Base-by-base conservation (phyloP, 2,888 invertebrate species). In the Quadroppia sp. region DNA sequence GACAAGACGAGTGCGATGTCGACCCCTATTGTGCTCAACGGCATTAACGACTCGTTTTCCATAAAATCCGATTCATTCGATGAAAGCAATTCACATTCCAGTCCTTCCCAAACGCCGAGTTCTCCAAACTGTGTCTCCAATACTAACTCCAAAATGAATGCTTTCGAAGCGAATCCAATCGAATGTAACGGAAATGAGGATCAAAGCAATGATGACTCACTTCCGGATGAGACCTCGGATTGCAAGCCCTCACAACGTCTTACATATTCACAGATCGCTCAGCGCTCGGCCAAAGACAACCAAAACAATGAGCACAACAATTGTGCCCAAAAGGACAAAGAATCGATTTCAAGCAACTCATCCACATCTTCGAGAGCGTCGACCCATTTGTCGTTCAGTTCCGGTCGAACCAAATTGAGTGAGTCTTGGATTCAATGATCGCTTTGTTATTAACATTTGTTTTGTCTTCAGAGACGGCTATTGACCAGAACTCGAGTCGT, bases 231-330 rank as follows among this genome's bases (percentile, higher is more conserved):
- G 1, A 69, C 7, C 25, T 32, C 20, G 1, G 67, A 67, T 28
- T 36, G n/a, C 25, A 25, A 11, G 11, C 15, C 28, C 32, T 30
- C 59, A 28, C 28, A 59, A 64, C 69, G 69, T 2, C 28, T 77
- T 71, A 77, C 76, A 53, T 76, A 77, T 76, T 76, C 76, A 32
- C 75, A 76, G 71, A 76, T 76, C 59, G 77, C 77, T 69, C 73
- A 72, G 45, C 75, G 76, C 71, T 64, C 61, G 32, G 61, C 61
- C n/a, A 64, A 64, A 64, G 61, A 64, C 36, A 64, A 76, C 75
- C 75, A 36, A 75, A 72, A 50, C 42, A 45, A 28, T 17, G 42
- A 36, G 7, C 59, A 30, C 3, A 28, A n/a, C 9, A 23, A 69
- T 42, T 1, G 25, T 69, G 25, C 23, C 2, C 15, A 40, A 7